These are phyloP conservation scores for Eupeodes luniger DNA, from an alignment of 2,888 invertebrate genomes.

Conservation along the genomic window DNA sequence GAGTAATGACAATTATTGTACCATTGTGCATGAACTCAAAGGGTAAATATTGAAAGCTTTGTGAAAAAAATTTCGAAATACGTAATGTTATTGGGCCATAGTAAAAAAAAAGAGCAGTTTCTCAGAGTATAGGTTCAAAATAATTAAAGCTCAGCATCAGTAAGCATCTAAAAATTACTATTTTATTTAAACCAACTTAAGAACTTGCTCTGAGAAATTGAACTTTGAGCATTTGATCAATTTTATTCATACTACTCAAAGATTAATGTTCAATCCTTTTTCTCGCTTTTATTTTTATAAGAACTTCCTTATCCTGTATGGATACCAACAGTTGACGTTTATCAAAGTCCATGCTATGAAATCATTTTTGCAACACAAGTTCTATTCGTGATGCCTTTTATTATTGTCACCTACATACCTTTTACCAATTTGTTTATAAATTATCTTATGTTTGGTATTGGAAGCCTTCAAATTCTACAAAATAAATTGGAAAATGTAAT, in stretches of 20 bases:
- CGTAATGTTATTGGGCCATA: no score
- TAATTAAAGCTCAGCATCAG: no score
- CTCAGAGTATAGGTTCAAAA: no score
- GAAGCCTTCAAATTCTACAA: constrained; percentile 72
- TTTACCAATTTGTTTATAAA: constrained; percentile 77
- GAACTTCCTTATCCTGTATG: constrained; percentile 68
- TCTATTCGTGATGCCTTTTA: constrained; percentile 63
- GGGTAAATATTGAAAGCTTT: constrained; percentile 31
- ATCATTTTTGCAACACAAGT: constrained; percentile 70
- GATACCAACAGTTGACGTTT: constrained; percentile 63
- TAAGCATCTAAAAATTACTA: no score
- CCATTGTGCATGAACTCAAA: constrained; percentile 62
- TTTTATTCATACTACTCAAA: no score
- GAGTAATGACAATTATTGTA: constrained; percentile 42
- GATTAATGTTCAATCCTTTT: no score
- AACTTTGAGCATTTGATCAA: no score
- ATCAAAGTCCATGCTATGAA: constrained; percentile 76
- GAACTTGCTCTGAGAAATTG: no score
- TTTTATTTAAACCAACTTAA: no score
- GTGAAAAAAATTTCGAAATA: no score
- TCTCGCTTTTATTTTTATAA: constrained; percentile 13
- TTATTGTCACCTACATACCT: constrained; percentile 73
- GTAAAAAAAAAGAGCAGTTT: no score
- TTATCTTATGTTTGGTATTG: constrained; percentile 77
- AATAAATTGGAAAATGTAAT: constrained; percentile 70